Evolutionary conservation across 2,888 invertebrate genomes (phyloP), one percentile per base, ranked within the genome.

Genomic region (Hypena proboscidalis): DNA sequence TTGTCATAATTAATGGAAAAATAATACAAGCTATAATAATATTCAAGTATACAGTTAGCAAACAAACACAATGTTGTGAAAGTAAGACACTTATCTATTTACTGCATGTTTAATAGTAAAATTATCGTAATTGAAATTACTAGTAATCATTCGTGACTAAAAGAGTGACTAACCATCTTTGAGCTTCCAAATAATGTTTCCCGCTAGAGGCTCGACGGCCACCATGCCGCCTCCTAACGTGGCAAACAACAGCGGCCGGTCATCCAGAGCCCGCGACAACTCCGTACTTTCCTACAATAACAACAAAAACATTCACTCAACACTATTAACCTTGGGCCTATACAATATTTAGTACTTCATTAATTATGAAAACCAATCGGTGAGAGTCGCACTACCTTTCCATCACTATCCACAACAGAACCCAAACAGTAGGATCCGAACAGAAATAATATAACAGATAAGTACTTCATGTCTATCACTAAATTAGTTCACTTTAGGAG

Each of bases 151-250:
- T n/a, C n/a, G n/a, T n/a, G n/a, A n/a, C n/a, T n/a, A n/a, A n/a
- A n/a, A n/a, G n/a, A n/a, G n/a, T n/a, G n/a, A n/a, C n/a, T 89
- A 92, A 96, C 96, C 97, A 91, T 99, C 97, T 86, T 96, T 95
- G 51, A 98, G 93, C 71, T 94, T 95, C 99, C 99, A 99, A 69
- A 95, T 93, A 65, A 97, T 93, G 70, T 94, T 93, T 45, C 99
- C 99, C 38, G 96, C 94, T 58, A 93, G 89, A 61, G 96, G 95
- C 73, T 97, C 96, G 31, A 99, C 93, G n/a, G 97, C 98, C 59
- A 96, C 94, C 74, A 99, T 94, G 54, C 95, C 95, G 59, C 99
- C 99, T 77, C 98, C 97, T 64, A 99, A 92, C 30, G 99, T 99
- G 27, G 98, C 97, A 74, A 98, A 95, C 52, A 99, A 92, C 63